These are phyloP conservation scores for Eilema griseolum DNA, from an alignment of 2,888 invertebrate species.

Conservation along the genomic window DNA sequence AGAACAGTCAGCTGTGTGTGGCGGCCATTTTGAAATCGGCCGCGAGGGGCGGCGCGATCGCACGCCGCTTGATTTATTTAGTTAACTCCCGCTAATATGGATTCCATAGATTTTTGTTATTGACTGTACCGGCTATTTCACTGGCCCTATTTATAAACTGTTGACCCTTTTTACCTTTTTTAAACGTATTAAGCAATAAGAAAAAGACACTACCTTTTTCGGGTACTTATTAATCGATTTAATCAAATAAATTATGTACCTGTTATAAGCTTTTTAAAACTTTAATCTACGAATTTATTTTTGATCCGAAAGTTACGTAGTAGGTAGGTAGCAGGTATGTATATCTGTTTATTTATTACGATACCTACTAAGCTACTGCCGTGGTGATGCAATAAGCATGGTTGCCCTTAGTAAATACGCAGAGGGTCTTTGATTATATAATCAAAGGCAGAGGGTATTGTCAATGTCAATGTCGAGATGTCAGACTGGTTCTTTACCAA, in stretches of 20 bases:
- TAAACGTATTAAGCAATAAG: neutral
- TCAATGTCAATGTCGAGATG: neutral
- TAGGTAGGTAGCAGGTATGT: too few species aligned
- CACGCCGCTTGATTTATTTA: constrained; percentile 75
- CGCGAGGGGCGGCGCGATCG: constrained; percentile 66
- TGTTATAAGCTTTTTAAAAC: neutral
- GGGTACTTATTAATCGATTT: neutral
- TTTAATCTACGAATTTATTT: neutral
- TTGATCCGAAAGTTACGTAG: neutral
- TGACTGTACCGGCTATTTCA: constrained; percentile 57
- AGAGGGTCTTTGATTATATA: too few species aligned
- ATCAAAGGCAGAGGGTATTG: too few species aligned
- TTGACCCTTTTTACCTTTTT: neutral
- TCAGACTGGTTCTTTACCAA: neutral
- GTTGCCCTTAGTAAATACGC: neutral
- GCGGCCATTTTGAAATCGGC: constrained; percentile 79
- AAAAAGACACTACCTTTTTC: neutral
- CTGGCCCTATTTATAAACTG: neutral
- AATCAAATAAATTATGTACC: neutral
- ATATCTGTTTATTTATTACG: neutral
- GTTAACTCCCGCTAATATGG: constrained; percentile 61
- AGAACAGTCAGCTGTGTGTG: constrained; percentile 74
- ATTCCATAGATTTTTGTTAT: constrained; percentile 62
- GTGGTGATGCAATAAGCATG: neutral
- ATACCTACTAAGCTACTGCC: neutral